phyloP scores from a whole-genome alignment of 2,888 invertebrate genomes.

The Hofmannophila pseudospretella region DNA sequence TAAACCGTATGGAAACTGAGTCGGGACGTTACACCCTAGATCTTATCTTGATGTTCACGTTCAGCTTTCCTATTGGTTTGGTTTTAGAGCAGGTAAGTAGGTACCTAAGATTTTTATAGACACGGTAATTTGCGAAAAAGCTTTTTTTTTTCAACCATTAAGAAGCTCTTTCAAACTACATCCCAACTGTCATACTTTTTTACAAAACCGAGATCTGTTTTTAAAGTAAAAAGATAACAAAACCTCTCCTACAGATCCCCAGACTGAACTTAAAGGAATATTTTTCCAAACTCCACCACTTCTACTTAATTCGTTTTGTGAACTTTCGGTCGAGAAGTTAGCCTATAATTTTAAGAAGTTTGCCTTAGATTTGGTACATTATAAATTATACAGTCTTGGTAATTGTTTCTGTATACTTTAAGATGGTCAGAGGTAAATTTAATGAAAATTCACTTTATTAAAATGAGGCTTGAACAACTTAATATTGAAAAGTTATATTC shows the following conservation, averaged over 20 bases:
- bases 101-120: no score
- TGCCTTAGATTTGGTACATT: conserved; percentile 28
- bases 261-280: conserved; percentile 23
- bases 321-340: conserved; percentile 38
- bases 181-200: conserved; percentile 4
- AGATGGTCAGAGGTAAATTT: conserved; percentile 19
- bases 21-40: no score
- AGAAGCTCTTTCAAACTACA: neutral
- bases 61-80: no score
- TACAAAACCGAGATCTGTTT: conserved; percentile 1
- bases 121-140: no score
- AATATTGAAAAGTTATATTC: conserved; percentile 2
- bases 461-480: neutral
- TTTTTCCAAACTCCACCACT: conserved; percentile 33
- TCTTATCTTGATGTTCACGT: no score
- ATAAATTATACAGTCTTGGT: conserved; percentile 30
- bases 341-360: conserved; percentile 45
- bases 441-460: conserved; percentile 18
- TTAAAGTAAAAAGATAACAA: conserved; percentile 13
- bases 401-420: conserved; percentile 31
- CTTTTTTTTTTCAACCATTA: no score
- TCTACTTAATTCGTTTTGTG: conserved; percentile 36
- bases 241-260: conserved; percentile 14
- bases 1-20: no score
- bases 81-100: no score